These are phyloP conservation scores for Eupithecia centaureata DNA, from an alignment of 2,888 invertebrate genomes.

Conservation along the genomic window DNA sequence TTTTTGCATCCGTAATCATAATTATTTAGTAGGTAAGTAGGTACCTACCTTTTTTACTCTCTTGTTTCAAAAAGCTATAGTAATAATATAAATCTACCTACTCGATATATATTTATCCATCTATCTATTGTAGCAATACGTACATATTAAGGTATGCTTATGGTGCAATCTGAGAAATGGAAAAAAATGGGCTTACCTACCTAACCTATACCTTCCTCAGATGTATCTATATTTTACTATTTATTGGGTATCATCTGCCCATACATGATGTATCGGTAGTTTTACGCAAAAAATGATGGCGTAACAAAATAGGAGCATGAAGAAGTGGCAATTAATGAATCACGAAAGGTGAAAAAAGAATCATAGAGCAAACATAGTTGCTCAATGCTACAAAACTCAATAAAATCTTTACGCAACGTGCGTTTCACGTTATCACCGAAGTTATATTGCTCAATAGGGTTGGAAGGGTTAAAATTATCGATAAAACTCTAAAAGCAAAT, in stretches of 20 bases:
- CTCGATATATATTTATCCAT: too few species aligned
- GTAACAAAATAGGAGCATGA: slow-evolving; percentile 2
- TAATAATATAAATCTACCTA: too few species aligned
- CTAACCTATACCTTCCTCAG: too few species aligned
- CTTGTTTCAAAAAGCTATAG: too few species aligned
- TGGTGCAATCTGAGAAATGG: too few species aligned
- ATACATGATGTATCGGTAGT: not conserved
- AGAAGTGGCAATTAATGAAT: slow-evolving; percentile 9
- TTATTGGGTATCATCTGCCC: not conserved
- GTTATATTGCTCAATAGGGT: not conserved
- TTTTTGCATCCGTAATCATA: too few species aligned
- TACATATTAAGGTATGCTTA: too few species aligned
- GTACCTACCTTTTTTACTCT: too few species aligned
- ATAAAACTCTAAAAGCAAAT: not conserved
- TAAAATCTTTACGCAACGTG: not conserved
- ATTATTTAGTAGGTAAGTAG: too few species aligned
- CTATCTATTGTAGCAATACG: too few species aligned
- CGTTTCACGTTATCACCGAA: not conserved
- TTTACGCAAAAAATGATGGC: not conserved
- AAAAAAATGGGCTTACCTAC: too few species aligned
- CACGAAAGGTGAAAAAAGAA: slow-evolving; percentile 5
- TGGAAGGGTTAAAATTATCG: not conserved
- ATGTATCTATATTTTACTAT: too few species aligned
- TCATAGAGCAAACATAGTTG: not conserved
- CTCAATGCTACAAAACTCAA: slow-evolving; percentile 1